Percentiles rank a stretch among this genome's conserved stretches.
These are phyloP conservation scores for Istiophorus platypterus DNA, from an alignment of 2,113 vertebrate species.

Conservation along the genomic window DNA sequence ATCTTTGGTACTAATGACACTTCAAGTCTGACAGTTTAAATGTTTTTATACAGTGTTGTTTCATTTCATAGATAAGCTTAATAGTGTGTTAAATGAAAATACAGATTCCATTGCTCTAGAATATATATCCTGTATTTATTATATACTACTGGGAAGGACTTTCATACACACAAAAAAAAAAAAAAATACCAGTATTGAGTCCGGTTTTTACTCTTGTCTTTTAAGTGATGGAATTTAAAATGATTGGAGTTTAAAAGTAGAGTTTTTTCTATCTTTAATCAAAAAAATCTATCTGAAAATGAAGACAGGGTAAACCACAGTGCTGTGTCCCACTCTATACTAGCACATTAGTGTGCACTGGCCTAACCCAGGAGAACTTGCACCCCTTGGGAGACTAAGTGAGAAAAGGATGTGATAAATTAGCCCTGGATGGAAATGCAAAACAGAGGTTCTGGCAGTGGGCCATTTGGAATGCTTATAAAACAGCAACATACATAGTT, in stretches of 20 bases:
- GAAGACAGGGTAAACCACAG: not conserved
- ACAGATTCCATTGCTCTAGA: slow-evolving; percentile 34
- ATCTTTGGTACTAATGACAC: slow-evolving; percentile 54
- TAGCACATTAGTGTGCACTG: not conserved
- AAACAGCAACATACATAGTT: slow-evolving; percentile 59
- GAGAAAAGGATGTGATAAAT: slow-evolving; percentile 70
- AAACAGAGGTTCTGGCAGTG: slow-evolving; percentile 68
- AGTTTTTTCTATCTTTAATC: not conserved
- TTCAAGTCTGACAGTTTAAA: slow-evolving; percentile 60
- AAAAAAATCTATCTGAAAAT: not conserved
- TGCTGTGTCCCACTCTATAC: slow-evolving; percentile 13
- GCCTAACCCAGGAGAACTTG: slow-evolving; percentile 16
- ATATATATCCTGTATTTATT: slow-evolving; percentile 53
- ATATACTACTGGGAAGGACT: slow-evolving; percentile 17
- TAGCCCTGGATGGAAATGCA: slow-evolving; percentile 72
- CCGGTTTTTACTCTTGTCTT: not conserved
- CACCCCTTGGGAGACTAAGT: slow-evolving; percentile 47
- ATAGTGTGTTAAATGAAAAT: slow-evolving; percentile 61
- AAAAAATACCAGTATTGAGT: not conserved
- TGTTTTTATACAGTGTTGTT: slow-evolving; percentile 44
- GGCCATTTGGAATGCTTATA: slow-evolving; percentile 66
- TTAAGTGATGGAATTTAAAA: not conserved
- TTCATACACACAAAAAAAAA: too few species aligned
- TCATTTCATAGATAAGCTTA: slow-evolving; percentile 60
- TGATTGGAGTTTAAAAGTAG: not conserved